These are phyloP conservation scores for Galaxias olidus DNA, from an alignment of 2,797 vertebrate genomes.

Conservation along the genomic window DNA sequence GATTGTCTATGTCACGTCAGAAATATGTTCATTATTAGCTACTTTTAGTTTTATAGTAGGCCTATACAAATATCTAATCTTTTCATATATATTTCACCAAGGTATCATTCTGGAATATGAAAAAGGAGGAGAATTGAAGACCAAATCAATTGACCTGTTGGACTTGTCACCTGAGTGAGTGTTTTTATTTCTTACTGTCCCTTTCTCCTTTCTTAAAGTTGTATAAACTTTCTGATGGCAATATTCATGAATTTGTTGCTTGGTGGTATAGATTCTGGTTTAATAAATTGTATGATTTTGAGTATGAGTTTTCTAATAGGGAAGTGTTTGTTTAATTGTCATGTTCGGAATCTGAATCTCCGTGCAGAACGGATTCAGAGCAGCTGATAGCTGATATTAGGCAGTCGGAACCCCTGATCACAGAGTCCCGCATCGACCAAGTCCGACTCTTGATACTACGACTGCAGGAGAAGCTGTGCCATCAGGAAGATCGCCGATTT, in stretches of 20 bases:
- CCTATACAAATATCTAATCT: neutral
- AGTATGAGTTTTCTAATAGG: no score
- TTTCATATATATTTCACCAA: constrained; percentile 42
- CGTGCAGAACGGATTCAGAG: constrained; percentile 79
- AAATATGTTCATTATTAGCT: no score
- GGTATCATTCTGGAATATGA: constrained; percentile 93
- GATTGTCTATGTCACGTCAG: no score
- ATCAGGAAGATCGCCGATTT: constrained; percentile 82
- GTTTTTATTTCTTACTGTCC: neutral
- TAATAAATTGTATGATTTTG: no score
- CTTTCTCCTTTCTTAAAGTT: neutral
- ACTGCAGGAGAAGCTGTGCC: constrained; percentile 85
- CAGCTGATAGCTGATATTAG: constrained; percentile 83
- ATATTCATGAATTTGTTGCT: no score
- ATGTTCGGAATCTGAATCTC: neutral
- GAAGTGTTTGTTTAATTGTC: no score
- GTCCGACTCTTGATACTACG: constrained; percentile 81
- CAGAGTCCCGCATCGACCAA: constrained; percentile 77
- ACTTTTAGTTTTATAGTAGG: neutral
- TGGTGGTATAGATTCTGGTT: no score
- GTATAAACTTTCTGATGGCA: no score
- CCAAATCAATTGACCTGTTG: constrained; percentile 89
- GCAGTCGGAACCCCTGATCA: constrained; percentile 85
- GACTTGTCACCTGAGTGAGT: constrained; percentile 85
- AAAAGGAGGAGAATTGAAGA: constrained; percentile 77